Base-by-base conservation (phyloP, 1,140 invertebrate genomes). In the Antheraea pernyi region DNA sequence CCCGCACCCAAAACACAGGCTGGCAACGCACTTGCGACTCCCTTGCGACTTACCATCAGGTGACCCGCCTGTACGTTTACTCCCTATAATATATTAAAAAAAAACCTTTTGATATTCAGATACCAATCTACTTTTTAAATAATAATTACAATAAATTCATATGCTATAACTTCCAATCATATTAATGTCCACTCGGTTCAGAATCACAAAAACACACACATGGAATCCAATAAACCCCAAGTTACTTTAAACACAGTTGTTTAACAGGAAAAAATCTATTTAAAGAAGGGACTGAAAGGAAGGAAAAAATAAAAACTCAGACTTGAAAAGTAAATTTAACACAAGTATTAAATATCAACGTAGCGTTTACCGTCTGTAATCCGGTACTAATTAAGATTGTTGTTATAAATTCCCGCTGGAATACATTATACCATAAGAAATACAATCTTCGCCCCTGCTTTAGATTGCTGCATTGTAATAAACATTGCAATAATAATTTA, bases 381-480 rank as follows among this genome's bases (percentile, higher is more conserved):
- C 7, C 10, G 39, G 46, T 53, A 65, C 62, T 65, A 70, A 70
- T 70, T 70, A 65, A 46, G 19, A 70, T 70, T 70, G 68, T 70
- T 46, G 59, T 69, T 69, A 69, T 37, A 30, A 65, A 60, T 19
- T 42, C 62, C 48, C 46, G 1, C 46, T 53, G 46, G 11, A 53
- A 53, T 53, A 53, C 46, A 53, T 53, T 53, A 53, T 53, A 53
- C 46, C 46, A 53, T 53, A 53, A 53, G 46, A 53, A 53, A 53
- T 53, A 53, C 13, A 53, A 53, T 53, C 46, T 16, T 16, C 11
- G 13, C 16, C 19, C 53, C 68, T 65, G 65, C 65, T 70, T 65
- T 64, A 42, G 48, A 65, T 53, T 53, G 63, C 68, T 65, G 42
- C 42, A 70, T 59, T 61, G 42, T 65, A 70, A 70, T 53, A n/a